Evolutionary conservation across 1,140 invertebrate species (phyloP), one percentile per base, ranked within the genome.

Genomic region (Arion vulgaris): DNA sequence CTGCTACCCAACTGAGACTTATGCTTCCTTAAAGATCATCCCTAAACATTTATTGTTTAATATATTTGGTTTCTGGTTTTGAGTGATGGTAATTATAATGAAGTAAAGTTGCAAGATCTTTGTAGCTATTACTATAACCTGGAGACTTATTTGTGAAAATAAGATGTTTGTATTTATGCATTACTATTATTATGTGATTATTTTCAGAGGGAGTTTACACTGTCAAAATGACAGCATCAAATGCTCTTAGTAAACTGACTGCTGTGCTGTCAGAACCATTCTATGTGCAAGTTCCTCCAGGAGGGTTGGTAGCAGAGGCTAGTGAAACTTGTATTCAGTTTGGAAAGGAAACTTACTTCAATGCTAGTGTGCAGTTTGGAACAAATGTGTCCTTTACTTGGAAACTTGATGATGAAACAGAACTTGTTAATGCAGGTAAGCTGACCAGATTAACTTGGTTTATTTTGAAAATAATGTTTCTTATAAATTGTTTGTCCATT

Each of bases 191-290:
- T 51, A 7, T 51, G 13, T 72, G 38, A 41, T 41, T 75, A 75
- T 13, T 86, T 86, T 75, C 85, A 90, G 88, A 87, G 86, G 89
- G 89, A 53, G 86, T 86, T 17, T 91, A 83, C 79, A 79, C 66
- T 23, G 85, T 91, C 4, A 85, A 71, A 32, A 85, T 90, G 51
- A 89, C 85, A 77, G 90, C 87, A 51, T 80, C 74, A 13, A 91
- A 90, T 74, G 81, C 81, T 15, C 82, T 91, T 13, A 84, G 86
- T 28, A 88, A 87, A 41, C 51, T 83, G 15, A 88, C 86, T 38
- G 79, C 79, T 2, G 39, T 26, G 19, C 80, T 88, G 39, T 28
- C 72, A 23, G 68, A 72, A 11, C 84, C 81, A 17, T 84, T 89
- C 28, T 86, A 85, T 81, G 87, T 90, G 11, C 87, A 88, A 78